These are phyloP conservation scores for Gymnopithys bicolor DNA, from an alignment of 2,797 vertebrate species.

Conservation along the genomic window DNA sequence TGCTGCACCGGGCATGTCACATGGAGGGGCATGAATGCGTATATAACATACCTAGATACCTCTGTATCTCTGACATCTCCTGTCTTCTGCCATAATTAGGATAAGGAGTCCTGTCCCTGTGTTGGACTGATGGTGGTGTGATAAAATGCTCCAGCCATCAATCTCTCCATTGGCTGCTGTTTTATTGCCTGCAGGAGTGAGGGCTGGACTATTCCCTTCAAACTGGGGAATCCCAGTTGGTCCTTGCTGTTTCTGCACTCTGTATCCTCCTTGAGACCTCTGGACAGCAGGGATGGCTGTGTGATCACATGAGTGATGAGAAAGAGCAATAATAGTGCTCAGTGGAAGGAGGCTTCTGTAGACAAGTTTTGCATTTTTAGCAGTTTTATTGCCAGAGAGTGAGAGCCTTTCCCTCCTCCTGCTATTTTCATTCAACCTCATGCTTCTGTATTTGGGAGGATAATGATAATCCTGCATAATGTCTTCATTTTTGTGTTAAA, in stretches of 20 bases:
- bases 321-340: background rate
- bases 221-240: background rate
- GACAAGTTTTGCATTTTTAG: background rate
- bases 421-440: background rate
- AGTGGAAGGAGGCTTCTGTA: background rate
- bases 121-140: background rate
- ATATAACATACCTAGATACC: background rate
- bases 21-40: background rate
- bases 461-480: slow-evolving; percentile 17
- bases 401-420: background rate
- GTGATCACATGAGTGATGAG: background rate
- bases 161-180: accelerated
- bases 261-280: background rate
- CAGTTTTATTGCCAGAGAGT: background rate
- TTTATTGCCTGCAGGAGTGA: background rate
- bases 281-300: background rate
- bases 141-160: background rate
- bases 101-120: background rate
- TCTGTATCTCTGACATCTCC: background rate
- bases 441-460: background rate
- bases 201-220: background rate
- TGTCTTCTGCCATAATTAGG: background rate
- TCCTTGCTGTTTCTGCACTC: background rate
- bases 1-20: background rate
- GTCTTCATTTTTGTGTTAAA: background rate